Percentiles rank a stretch among this genome's conserved stretches.
Conservation (phyloP, 2,797 vertebrate species). For the Chromobotia macracanthus region DNA sequence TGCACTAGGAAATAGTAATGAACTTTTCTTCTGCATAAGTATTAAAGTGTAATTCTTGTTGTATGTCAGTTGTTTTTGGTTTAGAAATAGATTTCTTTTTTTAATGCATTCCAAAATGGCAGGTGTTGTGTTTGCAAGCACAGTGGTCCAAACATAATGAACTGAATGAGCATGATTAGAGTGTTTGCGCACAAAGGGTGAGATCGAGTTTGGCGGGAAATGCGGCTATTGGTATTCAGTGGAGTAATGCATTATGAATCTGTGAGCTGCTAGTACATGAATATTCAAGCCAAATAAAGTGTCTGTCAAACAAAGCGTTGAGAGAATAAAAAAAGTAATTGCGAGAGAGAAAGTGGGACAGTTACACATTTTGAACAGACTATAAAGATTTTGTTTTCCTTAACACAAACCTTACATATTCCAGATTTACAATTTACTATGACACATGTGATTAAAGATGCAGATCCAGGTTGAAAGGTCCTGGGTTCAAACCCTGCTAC, state of each 20-base stretch:
- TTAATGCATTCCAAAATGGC: constrained; percentile 45
- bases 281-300: constrained; percentile 72
- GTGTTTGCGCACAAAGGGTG: constrained; percentile 59
- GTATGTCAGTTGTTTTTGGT: constrained; percentile 6
- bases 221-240: constrained; percentile 79
- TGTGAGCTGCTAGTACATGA: constrained; percentile 72
- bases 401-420: background rate
- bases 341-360: background rate
- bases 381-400: no score
- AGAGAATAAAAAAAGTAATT: background rate
- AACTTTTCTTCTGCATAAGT: no score
- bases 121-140: constrained; percentile 55
- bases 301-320: background rate
- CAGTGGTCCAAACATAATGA: constrained; percentile 61
- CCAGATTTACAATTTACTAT: no score
- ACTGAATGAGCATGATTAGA: constrained; percentile 65
- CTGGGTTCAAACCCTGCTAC: background rate
- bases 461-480: background rate
- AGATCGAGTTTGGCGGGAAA: constrained; percentile 69
- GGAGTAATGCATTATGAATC: constrained; percentile 66
- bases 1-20: no score
- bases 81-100: background rate
- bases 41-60: background rate
- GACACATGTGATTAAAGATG: no score
- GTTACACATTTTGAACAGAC: no score